phyloP scores from a whole-genome alignment of 2,888 invertebrate species.

The Xestia xanthographa region DNA sequence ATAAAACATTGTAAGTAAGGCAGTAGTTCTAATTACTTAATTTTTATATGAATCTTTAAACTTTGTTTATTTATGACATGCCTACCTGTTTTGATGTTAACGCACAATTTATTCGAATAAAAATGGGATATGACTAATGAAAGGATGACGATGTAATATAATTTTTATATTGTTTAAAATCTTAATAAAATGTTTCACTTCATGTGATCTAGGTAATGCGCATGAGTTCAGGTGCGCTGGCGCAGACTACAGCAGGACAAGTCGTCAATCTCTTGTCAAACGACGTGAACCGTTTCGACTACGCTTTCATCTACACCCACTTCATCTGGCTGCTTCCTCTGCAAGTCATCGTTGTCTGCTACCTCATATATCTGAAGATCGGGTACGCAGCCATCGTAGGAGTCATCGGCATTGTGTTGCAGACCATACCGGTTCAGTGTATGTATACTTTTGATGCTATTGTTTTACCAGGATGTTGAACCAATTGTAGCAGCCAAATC shows the following conservation, averaged over 20 bases:
- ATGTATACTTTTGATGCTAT: conserved; percentile 68
- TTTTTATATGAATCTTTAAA: background rate
- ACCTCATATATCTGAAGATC: conserved; percentile 94
- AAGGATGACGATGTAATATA: background rate
- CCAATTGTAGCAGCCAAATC: conserved; percentile 26
- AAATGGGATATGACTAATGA: background rate
- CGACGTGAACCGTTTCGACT: conserved; percentile 97
- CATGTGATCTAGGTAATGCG: conserved; percentile 86
- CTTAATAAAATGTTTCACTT: background rate
- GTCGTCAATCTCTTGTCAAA: conserved; percentile 98
- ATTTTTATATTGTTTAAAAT: background rate
- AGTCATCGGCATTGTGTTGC: conserved; percentile 93
- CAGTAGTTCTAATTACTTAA: background rate
- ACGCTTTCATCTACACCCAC: conserved; percentile 95
- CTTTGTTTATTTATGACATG: background rate
- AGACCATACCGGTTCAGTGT: conserved; percentile 96
- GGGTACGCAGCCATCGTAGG: conserved; percentile 94
- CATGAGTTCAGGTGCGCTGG: conserved; percentile 95
- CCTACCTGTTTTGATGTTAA: background rate
- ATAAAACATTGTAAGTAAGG: conserved; percentile 6
- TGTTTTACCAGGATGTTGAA: conserved; percentile 40
- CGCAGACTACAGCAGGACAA: conserved; percentile 97
- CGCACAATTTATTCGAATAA: background rate
- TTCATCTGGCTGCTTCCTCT: conserved; percentile 97
- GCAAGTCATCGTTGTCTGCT: conserved; percentile 92